Percentiles rank a stretch among this genome's conserved stretches.
Evolutionary conservation across 1,140 invertebrate species (phyloP).

Genomic region (Drosophila bipectinata): DNA sequence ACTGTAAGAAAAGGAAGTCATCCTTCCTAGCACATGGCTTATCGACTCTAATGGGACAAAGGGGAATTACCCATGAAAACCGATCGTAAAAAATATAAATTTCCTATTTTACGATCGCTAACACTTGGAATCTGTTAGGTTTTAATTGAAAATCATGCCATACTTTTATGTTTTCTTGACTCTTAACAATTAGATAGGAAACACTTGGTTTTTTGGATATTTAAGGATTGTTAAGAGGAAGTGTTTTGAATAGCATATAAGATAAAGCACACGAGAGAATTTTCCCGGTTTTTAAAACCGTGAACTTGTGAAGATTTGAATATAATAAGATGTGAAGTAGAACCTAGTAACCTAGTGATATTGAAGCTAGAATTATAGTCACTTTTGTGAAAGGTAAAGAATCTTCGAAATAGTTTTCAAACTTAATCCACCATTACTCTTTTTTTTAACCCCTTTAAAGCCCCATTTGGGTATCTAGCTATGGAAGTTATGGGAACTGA

Average conservation of each 20-base stretch:
- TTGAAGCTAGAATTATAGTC: too few species aligned
- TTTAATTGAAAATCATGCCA: conserved; percentile 44
- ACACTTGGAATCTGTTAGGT: conserved; percentile 1
- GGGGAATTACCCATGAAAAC: conserved; percentile 58
- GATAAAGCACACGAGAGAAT: not conserved
- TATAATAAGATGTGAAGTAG: not conserved
- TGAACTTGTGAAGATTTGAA: not conserved
- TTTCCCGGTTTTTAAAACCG: not conserved
- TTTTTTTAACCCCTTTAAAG: not conserved
- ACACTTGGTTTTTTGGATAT: conserved; percentile 37
- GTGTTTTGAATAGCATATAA: conserved; percentile 9
- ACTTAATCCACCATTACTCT: not conserved
- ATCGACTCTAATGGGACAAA: conserved; percentile 43
- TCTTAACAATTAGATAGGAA: conserved; percentile 39
- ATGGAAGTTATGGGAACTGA: not conserved
- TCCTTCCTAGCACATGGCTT: conserved; percentile 46
- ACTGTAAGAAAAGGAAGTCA: conserved; percentile 55
- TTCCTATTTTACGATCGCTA: conserved; percentile 45
- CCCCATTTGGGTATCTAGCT: not conserved
- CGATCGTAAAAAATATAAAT: conserved; percentile 59
- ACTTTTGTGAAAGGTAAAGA: not conserved
- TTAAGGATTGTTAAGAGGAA: not conserved
- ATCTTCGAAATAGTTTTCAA: not conserved
- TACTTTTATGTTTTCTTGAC: conserved; percentile 18
- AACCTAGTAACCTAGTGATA: too few species aligned